Conservation (phyloP, 1,140 invertebrate genomes). For the Bombus confusus region DNA sequence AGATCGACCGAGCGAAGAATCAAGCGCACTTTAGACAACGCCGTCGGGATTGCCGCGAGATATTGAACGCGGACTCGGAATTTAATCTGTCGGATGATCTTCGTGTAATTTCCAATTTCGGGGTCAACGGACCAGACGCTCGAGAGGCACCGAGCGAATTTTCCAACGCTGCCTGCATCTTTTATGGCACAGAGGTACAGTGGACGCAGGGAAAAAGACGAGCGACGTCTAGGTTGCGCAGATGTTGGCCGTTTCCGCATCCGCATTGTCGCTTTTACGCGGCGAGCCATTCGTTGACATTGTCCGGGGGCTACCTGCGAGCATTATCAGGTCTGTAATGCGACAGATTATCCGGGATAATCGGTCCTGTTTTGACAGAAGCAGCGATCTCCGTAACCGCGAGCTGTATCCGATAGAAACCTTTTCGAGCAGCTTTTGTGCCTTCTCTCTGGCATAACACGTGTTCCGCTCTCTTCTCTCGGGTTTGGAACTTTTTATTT, state of each 20-base stretch:
- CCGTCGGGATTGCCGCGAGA: background rate
- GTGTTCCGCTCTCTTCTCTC: conserved; percentile 51
- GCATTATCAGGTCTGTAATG: conserved; percentile 60
- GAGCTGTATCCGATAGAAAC: background rate
- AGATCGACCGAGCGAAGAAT: background rate
- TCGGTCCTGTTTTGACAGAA: conserved; percentile 76
- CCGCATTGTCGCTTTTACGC: background rate
- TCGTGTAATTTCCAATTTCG: no score
- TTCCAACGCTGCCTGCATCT: background rate
- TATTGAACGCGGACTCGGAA: background rate
- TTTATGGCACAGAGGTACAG: background rate
- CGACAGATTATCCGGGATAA: conserved; percentile 72
- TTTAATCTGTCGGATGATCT: background rate
- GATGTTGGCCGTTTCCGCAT: conserved; percentile 1
- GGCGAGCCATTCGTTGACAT: background rate
- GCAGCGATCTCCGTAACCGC: conserved; percentile 37
- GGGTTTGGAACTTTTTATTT: conserved; percentile 65
- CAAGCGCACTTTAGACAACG: background rate
- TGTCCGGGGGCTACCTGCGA: conserved; percentile 29
- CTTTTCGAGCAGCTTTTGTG: conserved; percentile 27
- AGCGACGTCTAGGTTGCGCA: background rate
- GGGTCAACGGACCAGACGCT: no score
- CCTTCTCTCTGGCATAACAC: conserved; percentile 45
- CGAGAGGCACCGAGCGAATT: background rate
- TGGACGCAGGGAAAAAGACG: background rate